Evolutionary conservation across 2,888 invertebrate species (phyloP), one percentile per base, ranked within the genome.

Genomic region (Drosophila helvetica): DNA sequence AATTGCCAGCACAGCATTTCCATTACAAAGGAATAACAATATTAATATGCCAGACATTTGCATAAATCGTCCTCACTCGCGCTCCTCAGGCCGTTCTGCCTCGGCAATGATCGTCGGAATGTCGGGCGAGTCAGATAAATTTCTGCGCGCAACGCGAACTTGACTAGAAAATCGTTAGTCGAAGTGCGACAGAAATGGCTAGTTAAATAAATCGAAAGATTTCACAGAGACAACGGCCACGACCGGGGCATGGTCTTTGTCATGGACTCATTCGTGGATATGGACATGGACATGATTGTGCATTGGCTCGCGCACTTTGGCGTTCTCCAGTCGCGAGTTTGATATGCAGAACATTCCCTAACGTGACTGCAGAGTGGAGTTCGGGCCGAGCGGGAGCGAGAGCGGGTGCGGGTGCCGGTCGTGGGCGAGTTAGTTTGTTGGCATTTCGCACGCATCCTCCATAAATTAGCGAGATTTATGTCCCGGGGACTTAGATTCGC

Each of bases 131-230:
- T 65, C 75, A 63, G 72, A 86, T 86, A 83, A 84, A 86, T 80
- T 71, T 73, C n/a, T 46, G 55, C 42, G 45, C 71, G 51, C 69
- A 83, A 66, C 73, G 65, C 71, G 68, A 74, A 76, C 71, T 78
- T 80, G 70, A 59, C 72, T 84, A 80, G 87, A 75, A 80, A 83
- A 78, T 78, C 74, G 82, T 84, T 86, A 78, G 77, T 68, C 72
- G 63, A 86, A 86, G 77, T 81, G 85, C 86, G 86, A 79, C 81
- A 77, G 64, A 78, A 86, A 82, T 82, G 59, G 73, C 53, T 77
- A 87, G 82, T 87, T 87, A 81, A 82, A 85, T 84, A 85, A 81
- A 87, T 87, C 82, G 82, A 84, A 58, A 79, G 82, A 80, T 84
- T 86, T 75, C 84, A 80, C 77, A 74, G 64, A 54, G 72, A 66